Percentiles rank a stretch among this genome's conserved stretches.
These are phyloP conservation scores for Metallyticus violacea DNA, from an alignment of 2,888 invertebrate species.

Conservation along the genomic window DNA sequence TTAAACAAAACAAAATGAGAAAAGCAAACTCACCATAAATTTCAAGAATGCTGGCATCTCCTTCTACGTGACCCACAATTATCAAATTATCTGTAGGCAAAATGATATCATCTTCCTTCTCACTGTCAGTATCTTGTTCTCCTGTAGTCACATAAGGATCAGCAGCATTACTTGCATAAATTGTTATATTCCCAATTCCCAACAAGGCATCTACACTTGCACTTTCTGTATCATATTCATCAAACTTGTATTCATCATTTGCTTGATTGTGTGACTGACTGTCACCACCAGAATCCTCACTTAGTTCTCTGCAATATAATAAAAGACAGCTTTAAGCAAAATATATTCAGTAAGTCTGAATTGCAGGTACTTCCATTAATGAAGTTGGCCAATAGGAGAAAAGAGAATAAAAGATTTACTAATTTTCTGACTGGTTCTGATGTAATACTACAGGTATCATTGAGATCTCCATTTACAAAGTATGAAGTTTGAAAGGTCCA, in stretches of 20 bases:
- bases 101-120: slow-evolving; percentile 87
- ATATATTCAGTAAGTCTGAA: too few species aligned
- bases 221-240: slow-evolving; percentile 71
- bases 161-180: slow-evolving; percentile 45
- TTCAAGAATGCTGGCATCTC: slow-evolving; percentile 83
- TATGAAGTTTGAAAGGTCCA: too few species aligned
- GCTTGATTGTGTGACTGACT: neutral
- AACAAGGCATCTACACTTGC: slow-evolving; percentile 37
- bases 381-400: too few species aligned
- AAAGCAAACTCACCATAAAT: slow-evolving; percentile 65
- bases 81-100: slow-evolving; percentile 87
- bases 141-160: slow-evolving; percentile 47
- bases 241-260: slow-evolving; percentile 68
- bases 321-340: too few species aligned
- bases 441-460: too few species aligned
- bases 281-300: slow-evolving; percentile 36
- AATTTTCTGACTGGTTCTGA: too few species aligned
- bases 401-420: too few species aligned
- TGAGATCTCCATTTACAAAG: too few species aligned
- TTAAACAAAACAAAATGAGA: too few species aligned
- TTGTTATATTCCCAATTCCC: slow-evolving; percentile 39
- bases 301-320: too few species aligned
- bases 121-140: slow-evolving; percentile 58
- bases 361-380: too few species aligned
- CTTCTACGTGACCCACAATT: slow-evolving; percentile 80